Evolutionary conservation across 2,113 vertebrate species (phyloP).

Genomic region (Rattus rattus): DNA sequence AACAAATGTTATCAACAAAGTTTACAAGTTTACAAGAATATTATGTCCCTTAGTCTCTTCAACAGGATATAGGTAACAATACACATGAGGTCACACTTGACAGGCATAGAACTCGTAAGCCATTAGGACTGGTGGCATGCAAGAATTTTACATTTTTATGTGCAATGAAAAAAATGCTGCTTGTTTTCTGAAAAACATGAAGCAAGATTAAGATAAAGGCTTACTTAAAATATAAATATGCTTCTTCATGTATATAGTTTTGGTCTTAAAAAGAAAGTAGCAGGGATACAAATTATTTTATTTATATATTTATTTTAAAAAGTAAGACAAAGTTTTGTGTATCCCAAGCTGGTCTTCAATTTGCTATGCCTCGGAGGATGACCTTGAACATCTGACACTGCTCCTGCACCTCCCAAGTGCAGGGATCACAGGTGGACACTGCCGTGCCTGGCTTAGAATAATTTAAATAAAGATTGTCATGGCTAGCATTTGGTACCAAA

Average conservation of each 20-base stretch:
- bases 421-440: not conserved
- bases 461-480: constrained; percentile 77
- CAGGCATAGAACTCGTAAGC: constrained; percentile 58
- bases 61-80: constrained; percentile 46
- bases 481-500: constrained; percentile 73
- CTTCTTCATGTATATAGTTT: constrained; percentile 45
- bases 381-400: not conserved
- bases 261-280: constrained; percentile 61
- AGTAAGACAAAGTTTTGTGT: not conserved
- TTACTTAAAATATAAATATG: constrained; percentile 73
- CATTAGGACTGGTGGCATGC: constrained; percentile 70
- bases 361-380: not conserved
- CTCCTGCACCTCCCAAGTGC: not conserved
- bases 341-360: not conserved
- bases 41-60: constrained; percentile 64
- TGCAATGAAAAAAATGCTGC: constrained; percentile 58
- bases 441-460: not conserved
- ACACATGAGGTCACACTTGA: constrained; percentile 52
- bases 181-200: constrained; percentile 50
- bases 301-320: not conserved
- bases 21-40: constrained; percentile 56
- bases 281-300: constrained; percentile 51
- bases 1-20: constrained; percentile 52
- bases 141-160: constrained; percentile 76
- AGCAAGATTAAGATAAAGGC: constrained; percentile 59